A percentile compares a stretch with the other conserved stretches of the same genome.
These are phyloP conservation scores for Cephus pygmeus DNA, from an alignment of 2,888 invertebrate species.

Conservation along the genomic window DNA sequence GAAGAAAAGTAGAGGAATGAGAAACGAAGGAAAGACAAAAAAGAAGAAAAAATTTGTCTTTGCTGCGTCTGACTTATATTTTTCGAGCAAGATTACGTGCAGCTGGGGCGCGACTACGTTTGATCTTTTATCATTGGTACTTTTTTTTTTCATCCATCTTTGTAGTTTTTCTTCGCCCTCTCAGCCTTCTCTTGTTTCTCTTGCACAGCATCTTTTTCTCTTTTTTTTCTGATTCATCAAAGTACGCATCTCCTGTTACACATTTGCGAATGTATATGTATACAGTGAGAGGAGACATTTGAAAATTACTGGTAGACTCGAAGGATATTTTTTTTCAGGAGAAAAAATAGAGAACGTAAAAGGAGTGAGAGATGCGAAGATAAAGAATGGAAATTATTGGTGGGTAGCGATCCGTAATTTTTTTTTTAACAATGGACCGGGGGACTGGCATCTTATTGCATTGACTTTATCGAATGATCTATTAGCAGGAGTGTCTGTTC, in stretches of 20 bases:
- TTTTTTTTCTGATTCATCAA: neutral
- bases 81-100: constrained; percentile 47
- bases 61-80: constrained; percentile 58
- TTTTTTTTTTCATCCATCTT: no score
- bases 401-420: neutral
- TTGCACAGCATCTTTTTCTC: neutral
- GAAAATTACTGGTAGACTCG: neutral
- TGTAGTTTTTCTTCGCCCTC: neutral
- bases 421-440: neutral
- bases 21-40: constrained; percentile 19
- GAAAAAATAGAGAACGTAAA: neutral
- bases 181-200: neutral
- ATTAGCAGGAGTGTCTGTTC: neutral
- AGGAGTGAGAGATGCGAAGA: neutral
- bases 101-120: constrained; percentile 34
- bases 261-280: neutral
- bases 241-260: neutral
- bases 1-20: constrained; percentile 33
- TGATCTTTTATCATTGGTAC: neutral
- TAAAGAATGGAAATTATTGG: neutral
- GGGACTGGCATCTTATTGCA: neutral
- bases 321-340: neutral
- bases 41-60: constrained; percentile 50
- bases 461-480: neutral
- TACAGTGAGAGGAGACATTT: neutral